Base-by-base conservation (phyloP, 2,797 vertebrate genomes). In the Anisognathus igniventris region DNA sequence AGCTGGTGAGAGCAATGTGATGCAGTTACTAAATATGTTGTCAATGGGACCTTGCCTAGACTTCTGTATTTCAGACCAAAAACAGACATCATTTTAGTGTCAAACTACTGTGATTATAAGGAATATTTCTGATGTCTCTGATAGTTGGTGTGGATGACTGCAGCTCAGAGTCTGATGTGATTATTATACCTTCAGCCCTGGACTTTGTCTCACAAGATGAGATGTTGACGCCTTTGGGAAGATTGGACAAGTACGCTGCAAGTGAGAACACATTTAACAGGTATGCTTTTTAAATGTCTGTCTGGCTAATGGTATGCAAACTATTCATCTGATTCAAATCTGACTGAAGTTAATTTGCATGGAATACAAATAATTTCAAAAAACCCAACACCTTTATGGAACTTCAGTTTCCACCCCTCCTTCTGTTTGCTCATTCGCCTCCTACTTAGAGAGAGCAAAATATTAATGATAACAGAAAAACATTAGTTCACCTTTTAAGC, bases 151-250 rank as follows among this genome's bases (percentile, higher is more conserved):
- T 98, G 98, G 98, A 98, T 98, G 98, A 98, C 98, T 98, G 98
- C 98, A 98, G 98, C 98, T 98, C 98, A 98, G 98, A 98, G 98
- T 98, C 98, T 98, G 98, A 98, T 98, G 97, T 98, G 98, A 98
- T 98, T 98, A 98, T 98, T 98, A 97, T 98, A 97, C 98, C 98
- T 98, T 98, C 98, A 98, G 98, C 98, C 98, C 97, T 99, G 98
- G 98, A 99, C 98, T 98, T 98, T 97, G 98, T 99, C 97, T 98
- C 98, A 97, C 98, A 99, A 98, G 98, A 99, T 98, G 98, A 99
- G 97, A 98, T 99, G 98, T 97, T 99, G 98, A 99, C 98, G 42
- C 98, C 98, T 62, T 96, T 99, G 97, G 98, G 98, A 95, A 98
- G 98, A 97, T 93, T 99, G 97, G 98, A 99, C 97, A 99, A 99